phyloP scores from a whole-genome alignment of 2,797 vertebrate genomes.

The Propithecus deckenii region DNA sequence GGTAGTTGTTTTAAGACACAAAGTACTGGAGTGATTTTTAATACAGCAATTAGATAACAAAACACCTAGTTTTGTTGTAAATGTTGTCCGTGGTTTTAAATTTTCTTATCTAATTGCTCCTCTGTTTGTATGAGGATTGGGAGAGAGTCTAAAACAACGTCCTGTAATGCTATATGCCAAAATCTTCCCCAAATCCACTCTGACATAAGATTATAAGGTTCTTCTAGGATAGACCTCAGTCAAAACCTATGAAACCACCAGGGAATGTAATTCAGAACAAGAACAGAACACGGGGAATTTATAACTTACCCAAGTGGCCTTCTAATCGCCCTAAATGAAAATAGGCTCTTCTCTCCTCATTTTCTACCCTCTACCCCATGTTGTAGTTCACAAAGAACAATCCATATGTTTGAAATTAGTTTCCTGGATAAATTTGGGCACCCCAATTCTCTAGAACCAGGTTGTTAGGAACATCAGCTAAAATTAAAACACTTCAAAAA shows the following conservation, averaged over 20 bases:
- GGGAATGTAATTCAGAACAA: conserved; percentile 47
- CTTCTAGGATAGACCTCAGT: conserved; percentile 23
- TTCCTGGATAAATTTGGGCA: neutral
- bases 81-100: neutral
- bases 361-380: neutral
- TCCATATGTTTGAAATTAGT: neutral
- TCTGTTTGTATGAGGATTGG: neutral
- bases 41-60: neutral
- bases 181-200: conserved; percentile 24
- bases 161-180: neutral
- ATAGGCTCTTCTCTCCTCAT: neutral
- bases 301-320: neutral
- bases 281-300: conserved; percentile 25
- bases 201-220: conserved; percentile 61
- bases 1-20: neutral
- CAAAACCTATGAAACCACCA: conserved; percentile 10
- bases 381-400: neutral
- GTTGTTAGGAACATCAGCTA: neutral
- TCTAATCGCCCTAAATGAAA: conserved; percentile 26
- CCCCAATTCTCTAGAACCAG: neutral
- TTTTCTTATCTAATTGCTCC: neutral
- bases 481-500: neutral
- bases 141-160: conserved; percentile 31
- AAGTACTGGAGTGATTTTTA: neutral
- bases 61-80: neutral